A percentile compares a stretch with the other conserved stretches of the same genome.
Evolutionary conservation across 1,140 invertebrate genomes (phyloP).

Genomic region (Heterodera carotae): DNA sequence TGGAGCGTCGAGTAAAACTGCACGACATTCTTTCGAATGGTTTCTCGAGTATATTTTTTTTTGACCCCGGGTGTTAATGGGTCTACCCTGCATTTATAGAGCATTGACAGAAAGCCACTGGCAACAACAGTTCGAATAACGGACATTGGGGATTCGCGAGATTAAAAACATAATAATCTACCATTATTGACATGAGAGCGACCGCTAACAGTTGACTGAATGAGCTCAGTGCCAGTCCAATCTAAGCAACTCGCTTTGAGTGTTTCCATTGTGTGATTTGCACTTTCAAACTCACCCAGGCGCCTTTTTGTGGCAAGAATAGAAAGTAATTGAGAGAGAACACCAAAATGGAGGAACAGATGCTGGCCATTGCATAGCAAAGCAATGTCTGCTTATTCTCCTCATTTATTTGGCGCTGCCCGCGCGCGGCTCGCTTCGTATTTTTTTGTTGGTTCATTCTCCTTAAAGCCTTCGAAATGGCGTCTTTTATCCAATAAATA

Average conservation of each 20-base stretch:
- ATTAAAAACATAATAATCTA: not conserved
- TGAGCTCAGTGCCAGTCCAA: conserved; percentile 31
- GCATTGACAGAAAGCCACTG: too few species aligned
- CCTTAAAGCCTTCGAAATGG: not conserved
- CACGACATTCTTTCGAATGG: too few species aligned
- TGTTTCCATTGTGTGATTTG: not conserved
- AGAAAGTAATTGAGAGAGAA: conserved; percentile 34
- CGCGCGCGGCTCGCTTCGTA: conserved; percentile 58
- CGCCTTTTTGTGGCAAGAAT: conserved; percentile 32
- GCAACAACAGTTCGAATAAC: too few species aligned
- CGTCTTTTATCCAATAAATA: not conserved
- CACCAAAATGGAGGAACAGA: conserved; percentile 35
- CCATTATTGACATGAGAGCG: conserved; percentile 22
- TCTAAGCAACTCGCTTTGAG: conserved; percentile 24
- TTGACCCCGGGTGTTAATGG: too few species aligned
- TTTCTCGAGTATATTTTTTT: too few species aligned
- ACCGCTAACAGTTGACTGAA: conserved; percentile 4
- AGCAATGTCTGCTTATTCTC: conserved; percentile 58
- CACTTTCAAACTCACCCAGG: conserved; percentile 27
- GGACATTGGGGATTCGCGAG: too few species aligned
- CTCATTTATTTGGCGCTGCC: conserved; percentile 60
- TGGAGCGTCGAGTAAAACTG: too few species aligned
- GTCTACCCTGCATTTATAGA: too few species aligned
- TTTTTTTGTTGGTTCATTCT: conserved; percentile 27
- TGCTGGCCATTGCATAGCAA: conserved; percentile 45